Conservation (phyloP, 2,113 vertebrate genomes). For the Sakesphorus luctuosus region DNA sequence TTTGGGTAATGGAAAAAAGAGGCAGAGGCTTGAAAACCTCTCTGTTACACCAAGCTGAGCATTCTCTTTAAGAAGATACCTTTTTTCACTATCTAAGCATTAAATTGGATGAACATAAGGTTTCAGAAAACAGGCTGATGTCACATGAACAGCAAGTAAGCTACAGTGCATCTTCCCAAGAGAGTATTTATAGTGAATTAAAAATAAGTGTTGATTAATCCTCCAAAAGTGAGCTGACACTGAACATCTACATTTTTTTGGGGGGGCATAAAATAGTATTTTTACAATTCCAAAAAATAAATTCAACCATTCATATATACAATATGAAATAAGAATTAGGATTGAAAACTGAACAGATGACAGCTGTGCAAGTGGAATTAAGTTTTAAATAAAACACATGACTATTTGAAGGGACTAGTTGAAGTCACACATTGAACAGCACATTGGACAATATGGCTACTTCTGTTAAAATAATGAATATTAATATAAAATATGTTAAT, state of each 20-base stretch:
- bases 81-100: neutral
- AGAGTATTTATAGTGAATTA: neutral
- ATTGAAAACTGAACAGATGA: neutral
- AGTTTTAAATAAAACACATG: constrained; percentile 5
- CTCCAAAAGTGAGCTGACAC: neutral
- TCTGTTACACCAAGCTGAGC: neutral
- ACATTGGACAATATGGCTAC: neutral
- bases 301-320: neutral
- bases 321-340: neutral
- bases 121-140: neutral
- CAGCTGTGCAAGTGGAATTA: neutral
- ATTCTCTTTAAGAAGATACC: neutral
- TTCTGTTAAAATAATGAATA: constrained; percentile 59
- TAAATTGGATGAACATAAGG: neutral
- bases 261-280: neutral
- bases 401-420: constrained; percentile 29
- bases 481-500: constrained; percentile 66
- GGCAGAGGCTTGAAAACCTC: neutral
- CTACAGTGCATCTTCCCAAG: neutral
- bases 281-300: neutral
- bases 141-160: neutral
- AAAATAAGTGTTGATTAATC: neutral
- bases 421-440: constrained; percentile 25
- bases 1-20: neutral
- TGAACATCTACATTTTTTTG: neutral